These are phyloP conservation scores for Cryptocheilus praepositus DNA, from an alignment of 2,888 invertebrate genomes.

Conservation along the genomic window DNA sequence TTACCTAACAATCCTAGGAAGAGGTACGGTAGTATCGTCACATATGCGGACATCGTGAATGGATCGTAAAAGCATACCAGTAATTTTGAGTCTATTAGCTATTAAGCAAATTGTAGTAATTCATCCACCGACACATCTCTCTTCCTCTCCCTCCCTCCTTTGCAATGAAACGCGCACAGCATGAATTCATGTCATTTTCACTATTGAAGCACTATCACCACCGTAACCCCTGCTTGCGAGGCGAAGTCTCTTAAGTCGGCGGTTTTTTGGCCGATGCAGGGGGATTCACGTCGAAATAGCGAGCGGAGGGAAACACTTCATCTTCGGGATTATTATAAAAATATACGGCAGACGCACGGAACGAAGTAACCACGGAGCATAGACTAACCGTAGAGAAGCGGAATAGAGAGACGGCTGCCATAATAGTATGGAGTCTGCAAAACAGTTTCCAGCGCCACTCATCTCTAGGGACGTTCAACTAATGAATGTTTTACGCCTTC, in stretches of 20 bases:
- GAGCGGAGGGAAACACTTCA: slow-evolving; percentile 17
- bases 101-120: slow-evolving; percentile 70
- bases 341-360: slow-evolving; percentile 32
- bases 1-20: slow-evolving; percentile 71
- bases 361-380: slow-evolving; percentile 38
- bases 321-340: slow-evolving; percentile 23
- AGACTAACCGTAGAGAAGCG: slow-evolving; percentile 27
- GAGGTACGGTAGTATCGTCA: slow-evolving; percentile 68
- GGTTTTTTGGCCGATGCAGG: slow-evolving; percentile 10
- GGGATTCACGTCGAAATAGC: slow-evolving; percentile 3
- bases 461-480: too few species aligned
- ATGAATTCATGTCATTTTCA: slow-evolving; percentile 50
- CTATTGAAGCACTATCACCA: slow-evolving; percentile 22
- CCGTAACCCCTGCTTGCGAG: slow-evolving; percentile 5
- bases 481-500: too few species aligned
- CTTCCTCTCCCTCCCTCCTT: slow-evolving; percentile 44
- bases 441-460: too few species aligned
- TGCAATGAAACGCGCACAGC: slow-evolving; percentile 43
- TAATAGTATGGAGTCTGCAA: too few species aligned
- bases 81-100: slow-evolving; percentile 70
- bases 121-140: slow-evolving; percentile 59
- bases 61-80: slow-evolving; percentile 69
- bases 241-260: slow-evolving; percentile 9
- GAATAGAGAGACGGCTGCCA: background rate
- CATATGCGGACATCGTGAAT: slow-evolving; percentile 68